Evolutionary conservation across 2,797 vertebrate genomes (phyloP).

Genomic region (Neosilurus hyrtlii): DNA sequence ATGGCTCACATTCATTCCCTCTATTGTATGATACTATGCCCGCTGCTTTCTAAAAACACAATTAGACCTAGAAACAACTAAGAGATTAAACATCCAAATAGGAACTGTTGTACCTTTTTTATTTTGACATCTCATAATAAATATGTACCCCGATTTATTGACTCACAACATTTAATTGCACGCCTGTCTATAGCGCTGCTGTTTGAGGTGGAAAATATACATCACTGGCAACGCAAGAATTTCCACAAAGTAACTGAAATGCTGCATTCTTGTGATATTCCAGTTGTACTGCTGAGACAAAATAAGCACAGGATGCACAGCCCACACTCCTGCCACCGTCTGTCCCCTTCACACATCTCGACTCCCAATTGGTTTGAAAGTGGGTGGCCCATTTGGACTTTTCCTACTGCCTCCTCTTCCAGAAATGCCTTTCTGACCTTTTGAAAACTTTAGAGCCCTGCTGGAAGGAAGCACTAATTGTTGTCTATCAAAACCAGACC

Average conservation of each 20-base stretch:
- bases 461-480: neutral
- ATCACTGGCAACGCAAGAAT: neutral
- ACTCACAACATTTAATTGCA: too few relatives aligned
- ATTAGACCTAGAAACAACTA: too few relatives aligned
- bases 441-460: neutral
- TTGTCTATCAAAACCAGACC: constrained; percentile 1
- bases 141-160: too few relatives aligned
- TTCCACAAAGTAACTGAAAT: neutral
- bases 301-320: neutral
- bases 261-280: too few relatives aligned
- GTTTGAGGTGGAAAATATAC: neutral
- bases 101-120: too few relatives aligned
- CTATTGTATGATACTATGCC: too few relatives aligned
- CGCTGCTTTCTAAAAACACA: too few relatives aligned
- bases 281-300: neutral
- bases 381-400: constrained; percentile 9
- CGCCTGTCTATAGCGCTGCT: neutral
- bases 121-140: too few relatives aligned
- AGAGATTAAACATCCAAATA: too few relatives aligned
- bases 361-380: neutral
- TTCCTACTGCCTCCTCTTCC: neutral
- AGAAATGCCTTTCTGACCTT: constrained; percentile 16
- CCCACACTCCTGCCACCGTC: neutral
- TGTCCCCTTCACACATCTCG: neutral
- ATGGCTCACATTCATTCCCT: too few relatives aligned